Evolutionary conservation across 1,140 invertebrate species (phyloP).

Genomic region (Drosophila kurseongensis): DNA sequence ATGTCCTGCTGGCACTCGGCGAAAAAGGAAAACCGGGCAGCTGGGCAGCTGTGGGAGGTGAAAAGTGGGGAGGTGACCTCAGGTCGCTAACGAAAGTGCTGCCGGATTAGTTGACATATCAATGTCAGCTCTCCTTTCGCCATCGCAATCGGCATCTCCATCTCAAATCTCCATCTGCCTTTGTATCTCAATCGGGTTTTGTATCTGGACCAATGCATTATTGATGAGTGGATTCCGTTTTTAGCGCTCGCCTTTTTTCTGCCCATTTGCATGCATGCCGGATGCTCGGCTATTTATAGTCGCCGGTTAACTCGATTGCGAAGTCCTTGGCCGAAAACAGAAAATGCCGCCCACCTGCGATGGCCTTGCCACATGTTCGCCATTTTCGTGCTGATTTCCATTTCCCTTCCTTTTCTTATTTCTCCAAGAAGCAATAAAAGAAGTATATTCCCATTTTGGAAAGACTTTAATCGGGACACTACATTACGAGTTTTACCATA

Average conservation of each 20-base stretch:
- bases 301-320: constrained; percentile 42
- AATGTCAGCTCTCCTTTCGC: constrained; percentile 20
- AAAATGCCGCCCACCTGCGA: constrained; percentile 4
- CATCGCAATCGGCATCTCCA: constrained; percentile 8
- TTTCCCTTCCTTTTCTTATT: constrained; percentile 8
- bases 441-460: neutral
- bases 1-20: constrained; percentile 63
- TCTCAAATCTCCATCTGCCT: constrained; percentile 12
- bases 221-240: constrained; percentile 56
- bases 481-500: no score
- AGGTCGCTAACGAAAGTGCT: constrained; percentile 58
- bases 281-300: constrained; percentile 53
- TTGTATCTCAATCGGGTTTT: constrained; percentile 27
- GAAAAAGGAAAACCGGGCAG: constrained; percentile 5
- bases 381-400: constrained; percentile 46
- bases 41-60: neutral
- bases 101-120: constrained; percentile 69
- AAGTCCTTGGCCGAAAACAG: constrained; percentile 33
- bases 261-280: constrained; percentile 60
- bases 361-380: constrained; percentile 51
- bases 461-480: neutral
- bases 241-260: constrained; percentile 22
- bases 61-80: constrained; percentile 5
- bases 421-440: neutral
- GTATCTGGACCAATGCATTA: constrained; percentile 54